Percentiles rank a stretch among this genome's conserved stretches.
These are phyloP conservation scores for Drosophila merina DNA, from an alignment of 2,888 invertebrate genomes.

Conservation along the genomic window DNA sequence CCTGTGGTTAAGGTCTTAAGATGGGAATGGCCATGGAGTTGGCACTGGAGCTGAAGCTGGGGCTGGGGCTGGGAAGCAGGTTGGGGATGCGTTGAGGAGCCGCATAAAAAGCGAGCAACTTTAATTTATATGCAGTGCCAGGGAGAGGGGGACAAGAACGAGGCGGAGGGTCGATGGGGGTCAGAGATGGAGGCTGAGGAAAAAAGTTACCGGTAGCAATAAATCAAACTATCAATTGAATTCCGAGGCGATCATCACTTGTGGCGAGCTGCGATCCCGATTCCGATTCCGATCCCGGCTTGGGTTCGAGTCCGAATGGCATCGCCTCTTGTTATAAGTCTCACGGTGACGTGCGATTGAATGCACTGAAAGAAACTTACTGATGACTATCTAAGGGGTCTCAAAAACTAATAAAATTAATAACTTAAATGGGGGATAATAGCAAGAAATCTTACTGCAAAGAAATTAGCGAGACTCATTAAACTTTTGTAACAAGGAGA, in stretches of 20 bases:
- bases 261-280: conserved; percentile 52
- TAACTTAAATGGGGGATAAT: too few relatives aligned
- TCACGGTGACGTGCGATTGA: conserved; percentile 54
- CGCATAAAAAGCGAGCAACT: conserved; percentile 61
- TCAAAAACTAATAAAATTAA: too few relatives aligned
- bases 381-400: too few relatives aligned
- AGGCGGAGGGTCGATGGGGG: background rate
- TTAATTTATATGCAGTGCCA: conserved; percentile 77
- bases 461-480: too few relatives aligned
- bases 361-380: background rate
- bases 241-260: conserved; percentile 82
- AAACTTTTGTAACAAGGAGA: background rate
- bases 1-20: conserved; percentile 4
- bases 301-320: conserved; percentile 16
- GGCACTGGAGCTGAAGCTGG: background rate
- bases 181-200: conserved; percentile 16
- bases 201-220: conserved; percentile 82
- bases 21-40: background rate
- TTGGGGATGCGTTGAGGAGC: conserved; percentile 27
- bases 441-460: too few relatives aligned
- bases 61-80: conserved; percentile 10
- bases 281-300: conserved; percentile 18
- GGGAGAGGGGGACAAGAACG: conserved; percentile 9
- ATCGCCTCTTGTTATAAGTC: conserved; percentile 76
- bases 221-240: conserved; percentile 84